Conservation (phyloP, 2,888 invertebrate genomes). For the Cynaeus angustus region DNA sequence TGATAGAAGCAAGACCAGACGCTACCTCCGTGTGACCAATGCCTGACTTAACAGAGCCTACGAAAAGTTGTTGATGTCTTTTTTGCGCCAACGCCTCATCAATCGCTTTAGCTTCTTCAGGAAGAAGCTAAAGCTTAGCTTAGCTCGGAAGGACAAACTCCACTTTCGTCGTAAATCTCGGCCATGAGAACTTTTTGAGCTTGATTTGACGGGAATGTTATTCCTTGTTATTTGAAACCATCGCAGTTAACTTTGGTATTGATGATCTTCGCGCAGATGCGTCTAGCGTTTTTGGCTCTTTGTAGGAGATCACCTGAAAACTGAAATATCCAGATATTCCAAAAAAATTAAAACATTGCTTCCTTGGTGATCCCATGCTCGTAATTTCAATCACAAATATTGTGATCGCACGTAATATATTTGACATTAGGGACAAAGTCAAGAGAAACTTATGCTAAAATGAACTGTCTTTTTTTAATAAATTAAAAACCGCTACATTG, state of each 20-base stretch:
- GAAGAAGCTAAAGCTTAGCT: slow-evolving; percentile 78
- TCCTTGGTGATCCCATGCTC: too few species aligned
- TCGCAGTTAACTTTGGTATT: slow-evolving; percentile 64
- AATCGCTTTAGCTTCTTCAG: slow-evolving; percentile 90
- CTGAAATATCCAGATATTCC: too few species aligned
- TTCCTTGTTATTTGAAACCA: slow-evolving; percentile 64
- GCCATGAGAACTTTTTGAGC: slow-evolving; percentile 76
- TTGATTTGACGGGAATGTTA: slow-evolving; percentile 68
- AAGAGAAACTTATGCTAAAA: too few species aligned
- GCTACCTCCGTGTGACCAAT: slow-evolving; percentile 93
- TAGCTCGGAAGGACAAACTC: slow-evolving; percentile 80
- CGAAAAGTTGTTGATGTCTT: slow-evolving; percentile 81
- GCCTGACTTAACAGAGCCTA: slow-evolving; percentile 95
- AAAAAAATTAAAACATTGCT: too few species aligned
- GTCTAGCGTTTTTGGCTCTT: too few species aligned
- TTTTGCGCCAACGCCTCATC: slow-evolving; percentile 84
- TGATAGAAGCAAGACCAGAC: slow-evolving; percentile 86
- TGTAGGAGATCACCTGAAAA: too few species aligned
- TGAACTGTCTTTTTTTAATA: too few species aligned
- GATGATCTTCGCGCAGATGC: slow-evolving; percentile 73
- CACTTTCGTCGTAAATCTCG: slow-evolving; percentile 80
- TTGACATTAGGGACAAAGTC: too few species aligned
- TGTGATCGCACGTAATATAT: too few species aligned
- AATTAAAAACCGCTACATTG: too few species aligned
- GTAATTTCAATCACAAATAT: too few species aligned